These are phyloP conservation scores for Sinocyclocheilus anshuiensis DNA, from an alignment of 2,113 vertebrate species.

Conservation along the genomic window DNA sequence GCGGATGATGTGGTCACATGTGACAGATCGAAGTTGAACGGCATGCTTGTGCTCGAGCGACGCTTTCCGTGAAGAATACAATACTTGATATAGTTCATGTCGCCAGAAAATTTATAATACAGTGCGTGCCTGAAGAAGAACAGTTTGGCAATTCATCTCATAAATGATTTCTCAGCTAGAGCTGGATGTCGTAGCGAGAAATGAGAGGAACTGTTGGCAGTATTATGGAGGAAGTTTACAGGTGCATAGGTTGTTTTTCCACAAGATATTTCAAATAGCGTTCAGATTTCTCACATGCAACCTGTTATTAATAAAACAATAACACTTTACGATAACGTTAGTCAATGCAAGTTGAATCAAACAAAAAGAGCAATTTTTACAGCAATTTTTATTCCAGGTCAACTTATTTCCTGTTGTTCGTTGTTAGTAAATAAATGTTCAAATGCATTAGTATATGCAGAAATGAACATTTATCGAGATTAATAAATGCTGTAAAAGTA, in stretches of 20 bases:
- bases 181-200: not conserved
- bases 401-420: not conserved
- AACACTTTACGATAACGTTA: not conserved
- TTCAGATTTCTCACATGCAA: not conserved
- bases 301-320: not conserved
- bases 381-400: not conserved
- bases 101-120: not conserved
- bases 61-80: not conserved
- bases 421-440: not conserved
- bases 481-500: constrained; percentile 5
- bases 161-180: not conserved
- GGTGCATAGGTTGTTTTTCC: not conserved
- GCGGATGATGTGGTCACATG: not conserved
- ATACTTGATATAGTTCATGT: not conserved
- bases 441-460: not conserved
- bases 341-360: not conserved
- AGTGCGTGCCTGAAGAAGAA: not conserved
- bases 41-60: constrained; percentile 21
- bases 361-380: not conserved
- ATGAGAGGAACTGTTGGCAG: constrained; percentile 18
- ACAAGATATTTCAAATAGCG: not conserved
- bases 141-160: constrained; percentile 18
- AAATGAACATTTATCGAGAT: not conserved
- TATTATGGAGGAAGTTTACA: not conserved
- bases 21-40: not conserved